These are phyloP conservation scores for Halocynthia aurantium DNA, from an alignment of 23 tunicate species.

Conservation along the genomic window DNA sequence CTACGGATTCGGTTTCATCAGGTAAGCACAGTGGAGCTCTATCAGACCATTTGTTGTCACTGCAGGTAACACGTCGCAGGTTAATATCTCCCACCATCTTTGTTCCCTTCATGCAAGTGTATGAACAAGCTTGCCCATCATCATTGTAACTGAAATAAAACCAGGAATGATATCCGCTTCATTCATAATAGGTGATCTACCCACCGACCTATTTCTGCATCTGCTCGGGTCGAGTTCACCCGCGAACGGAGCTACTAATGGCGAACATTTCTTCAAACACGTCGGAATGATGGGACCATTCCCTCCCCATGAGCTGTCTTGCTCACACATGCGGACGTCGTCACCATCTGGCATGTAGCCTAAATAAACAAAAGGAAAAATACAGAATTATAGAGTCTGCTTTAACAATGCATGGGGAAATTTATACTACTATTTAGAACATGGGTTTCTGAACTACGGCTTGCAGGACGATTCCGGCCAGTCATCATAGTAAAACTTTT, in stretches of 20 bases:
- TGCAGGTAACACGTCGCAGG: not conserved
- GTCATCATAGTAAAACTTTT: no score
- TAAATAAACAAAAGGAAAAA: not conserved
- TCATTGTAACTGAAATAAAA: not conserved
- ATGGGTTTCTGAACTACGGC: no score
- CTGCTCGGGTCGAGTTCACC: not conserved
- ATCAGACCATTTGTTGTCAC: constrained; percentile 1
- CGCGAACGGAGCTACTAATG: constrained; percentile 8
- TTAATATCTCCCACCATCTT: not conserved
- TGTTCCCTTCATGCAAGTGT: not conserved
- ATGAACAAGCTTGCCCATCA: not conserved
- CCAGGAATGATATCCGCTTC: no score
- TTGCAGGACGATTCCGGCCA: no score
- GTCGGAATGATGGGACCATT: constrained; percentile 18
- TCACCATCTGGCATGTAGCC: constrained; percentile 36
- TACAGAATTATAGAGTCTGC: no score
- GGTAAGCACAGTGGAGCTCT: not conserved
- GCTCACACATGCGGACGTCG: constrained; percentile 11
- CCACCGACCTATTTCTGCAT: constrained; percentile 17
- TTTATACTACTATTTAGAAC: no score
- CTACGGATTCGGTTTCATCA: not conserved
- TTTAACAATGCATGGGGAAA: no score
- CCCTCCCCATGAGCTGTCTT: constrained; percentile 38
- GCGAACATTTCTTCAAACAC: constrained; percentile 33
- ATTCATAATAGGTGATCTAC: not conserved